Base-by-base conservation (phyloP, 2,888 invertebrate species). In the Deroplatys truncata region DNA sequence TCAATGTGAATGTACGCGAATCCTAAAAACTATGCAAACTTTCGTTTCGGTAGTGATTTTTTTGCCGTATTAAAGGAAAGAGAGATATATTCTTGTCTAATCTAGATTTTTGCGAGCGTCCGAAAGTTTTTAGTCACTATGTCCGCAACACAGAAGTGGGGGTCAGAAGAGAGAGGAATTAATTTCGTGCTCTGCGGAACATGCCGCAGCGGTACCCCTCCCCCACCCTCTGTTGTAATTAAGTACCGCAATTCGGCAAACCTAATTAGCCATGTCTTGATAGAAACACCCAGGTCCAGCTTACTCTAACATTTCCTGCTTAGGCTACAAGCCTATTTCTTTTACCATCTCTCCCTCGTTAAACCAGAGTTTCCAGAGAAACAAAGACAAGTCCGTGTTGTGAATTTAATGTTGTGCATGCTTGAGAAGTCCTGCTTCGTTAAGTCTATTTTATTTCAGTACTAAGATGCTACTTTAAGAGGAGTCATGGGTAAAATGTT, bases 211-310 rank as follows among this genome's bases (percentile, higher is more conserved):
- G 25, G 89, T 83, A 85, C 35, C 31, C 82, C n/a, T 29, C 72
- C 87, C 84, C 28, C 84, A 1, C 28, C n/a, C 84, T 7, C 10
- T 29, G 10, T 88, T 86, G 90, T 90, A 90, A 90, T 90, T 90
- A 90, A 90, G 90, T 89, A 88, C 88, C 85, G 90, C 89, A 90
- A 89, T 90, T 89, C 90, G 88, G 89, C 84, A 90, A 85, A 90
- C 87, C 90, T 89, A 90, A 90, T 90, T 90, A 90, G 89, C 86
- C 90, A 90, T 90, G 90, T 89, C 90, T 90, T 90, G 90, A 90
- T 90, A 90, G 90, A 90, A 89, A 89, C 88, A 83, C 90, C 86
- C 86, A 84, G 88, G 56, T 20, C 56, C 56, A 72, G 56, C 56
- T 56, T 56, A 56, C 56, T 56, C 56, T 56, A 56, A 16, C 56